Conservation (phyloP, 2,113 vertebrate genomes). For the Leucopsar rothschildi region DNA sequence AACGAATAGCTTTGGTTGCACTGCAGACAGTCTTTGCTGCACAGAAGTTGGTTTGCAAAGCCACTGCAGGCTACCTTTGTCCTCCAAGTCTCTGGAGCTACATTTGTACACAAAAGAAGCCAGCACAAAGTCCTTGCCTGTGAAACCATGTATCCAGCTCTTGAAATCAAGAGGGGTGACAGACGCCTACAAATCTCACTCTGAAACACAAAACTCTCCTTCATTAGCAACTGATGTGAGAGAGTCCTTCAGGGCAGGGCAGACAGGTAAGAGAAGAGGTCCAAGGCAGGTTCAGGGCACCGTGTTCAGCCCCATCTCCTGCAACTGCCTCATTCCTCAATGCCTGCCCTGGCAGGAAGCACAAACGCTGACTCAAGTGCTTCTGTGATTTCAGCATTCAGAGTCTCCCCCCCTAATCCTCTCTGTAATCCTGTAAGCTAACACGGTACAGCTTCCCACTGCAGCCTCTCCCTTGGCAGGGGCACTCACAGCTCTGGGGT, state of each 20-base stretch:
- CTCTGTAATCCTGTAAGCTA: background rate
- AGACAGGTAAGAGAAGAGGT: background rate
- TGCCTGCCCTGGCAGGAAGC: background rate
- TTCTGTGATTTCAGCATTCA: background rate
- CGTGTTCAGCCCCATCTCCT: background rate
- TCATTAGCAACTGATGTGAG: background rate
- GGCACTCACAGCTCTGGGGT: background rate
- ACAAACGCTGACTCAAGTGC: background rate
- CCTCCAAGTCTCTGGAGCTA: background rate
- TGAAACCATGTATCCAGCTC: background rate
- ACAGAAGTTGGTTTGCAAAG: background rate
- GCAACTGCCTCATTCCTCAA: rapidly evolving
- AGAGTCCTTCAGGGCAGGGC: background rate
- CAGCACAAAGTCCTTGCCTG: background rate
- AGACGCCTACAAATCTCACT: background rate
- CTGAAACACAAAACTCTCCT: background rate
- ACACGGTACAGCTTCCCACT: rapidly evolving
- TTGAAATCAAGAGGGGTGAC: background rate
- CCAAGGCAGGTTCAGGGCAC: background rate
- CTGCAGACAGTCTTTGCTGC: background rate
- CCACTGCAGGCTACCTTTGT: background rate
- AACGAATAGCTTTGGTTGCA: background rate
- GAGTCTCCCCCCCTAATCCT: background rate
- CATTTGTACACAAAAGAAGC: background rate
- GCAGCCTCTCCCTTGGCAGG: background rate